phyloP scores from a whole-genome alignment of 2,888 invertebrate genomes.

The Euproctis similis region DNA sequence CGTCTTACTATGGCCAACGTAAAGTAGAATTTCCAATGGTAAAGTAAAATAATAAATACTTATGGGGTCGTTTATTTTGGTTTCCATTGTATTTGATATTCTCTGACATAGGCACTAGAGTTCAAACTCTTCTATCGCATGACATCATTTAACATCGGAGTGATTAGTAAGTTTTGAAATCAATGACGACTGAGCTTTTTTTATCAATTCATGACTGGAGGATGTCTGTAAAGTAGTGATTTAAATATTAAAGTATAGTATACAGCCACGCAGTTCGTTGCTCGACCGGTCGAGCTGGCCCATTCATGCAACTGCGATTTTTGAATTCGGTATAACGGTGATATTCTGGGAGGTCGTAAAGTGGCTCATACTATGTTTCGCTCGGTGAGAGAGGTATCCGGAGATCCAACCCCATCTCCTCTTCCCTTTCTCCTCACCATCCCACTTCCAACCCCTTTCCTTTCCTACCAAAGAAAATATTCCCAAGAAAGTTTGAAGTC shows the following conservation, averaged over 20 bases:
- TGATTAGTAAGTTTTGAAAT: slow-evolving; percentile 20
- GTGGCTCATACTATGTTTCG: no score
- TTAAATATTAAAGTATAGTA: slow-evolving; percentile 13
- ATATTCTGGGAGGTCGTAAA: no score
- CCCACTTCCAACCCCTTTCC: no score
- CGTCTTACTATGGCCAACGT: neutral
- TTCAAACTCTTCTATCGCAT: neutral
- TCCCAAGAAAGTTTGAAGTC: no score
- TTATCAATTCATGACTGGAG: slow-evolving; percentile 7
- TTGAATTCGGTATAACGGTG: no score
- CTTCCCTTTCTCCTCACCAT: no score
- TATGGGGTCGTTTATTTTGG: neutral
- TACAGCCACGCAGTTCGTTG: slow-evolving; percentile 1
- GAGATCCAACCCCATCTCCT: no score
- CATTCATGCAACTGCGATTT: no score
- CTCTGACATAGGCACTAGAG: neutral
- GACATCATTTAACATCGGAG: slow-evolving; percentile 12
- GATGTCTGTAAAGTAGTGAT: slow-evolving; percentile 16
- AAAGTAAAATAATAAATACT: neutral
- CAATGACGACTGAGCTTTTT: slow-evolving; percentile 17
- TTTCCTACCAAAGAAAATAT: no score
- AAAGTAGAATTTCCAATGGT: neutral
- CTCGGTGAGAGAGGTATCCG: no score
- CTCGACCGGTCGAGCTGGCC: no score
- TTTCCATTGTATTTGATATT: neutral